Percentiles rank a stretch among this genome's conserved stretches.
phyloP scores from a whole-genome alignment of 2,113 vertebrate species.

The Cromileptes altivelis region DNA sequence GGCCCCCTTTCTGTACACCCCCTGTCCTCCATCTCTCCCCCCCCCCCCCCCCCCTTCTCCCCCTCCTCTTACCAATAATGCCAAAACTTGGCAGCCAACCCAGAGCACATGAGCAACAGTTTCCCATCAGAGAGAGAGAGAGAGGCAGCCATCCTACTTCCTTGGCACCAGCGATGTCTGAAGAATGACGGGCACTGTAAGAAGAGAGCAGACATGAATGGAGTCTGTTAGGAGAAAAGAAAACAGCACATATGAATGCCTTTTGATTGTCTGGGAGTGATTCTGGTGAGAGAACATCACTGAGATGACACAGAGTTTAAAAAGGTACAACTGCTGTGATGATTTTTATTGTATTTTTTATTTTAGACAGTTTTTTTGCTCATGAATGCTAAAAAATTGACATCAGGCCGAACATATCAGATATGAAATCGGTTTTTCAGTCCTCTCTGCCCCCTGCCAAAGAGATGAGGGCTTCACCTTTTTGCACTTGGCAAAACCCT shows the following conservation, averaged over 20 bases:
- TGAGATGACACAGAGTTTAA: neutral
- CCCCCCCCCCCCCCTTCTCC: slow-evolving; percentile 1
- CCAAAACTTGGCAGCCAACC: slow-evolving; percentile 86
- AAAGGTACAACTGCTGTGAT: neutral
- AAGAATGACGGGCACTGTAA: slow-evolving; percentile 82
- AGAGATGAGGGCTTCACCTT: slow-evolving; percentile 82
- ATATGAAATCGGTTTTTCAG: slow-evolving; percentile 57
- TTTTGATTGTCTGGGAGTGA: slow-evolving; percentile 57
- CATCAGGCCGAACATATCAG: slow-evolving; percentile 24
- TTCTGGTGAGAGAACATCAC: slow-evolving; percentile 41
- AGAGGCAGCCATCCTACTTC: slow-evolving; percentile 77
- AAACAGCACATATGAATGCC: slow-evolving; percentile 58
- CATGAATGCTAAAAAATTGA: neutral
- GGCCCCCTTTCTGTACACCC: slow-evolving; percentile 74
- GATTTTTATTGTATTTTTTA: too few relatives aligned
- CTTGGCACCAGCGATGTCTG: slow-evolving; percentile 81
- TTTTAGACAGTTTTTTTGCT: neutral
- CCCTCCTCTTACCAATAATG: slow-evolving; percentile 74
- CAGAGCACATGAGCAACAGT: slow-evolving; percentile 82
- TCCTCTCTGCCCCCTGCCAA: slow-evolving; percentile 62
- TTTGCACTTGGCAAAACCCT: slow-evolving; percentile 81
- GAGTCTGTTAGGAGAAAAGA: slow-evolving; percentile 55
- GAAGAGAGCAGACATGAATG: slow-evolving; percentile 80
- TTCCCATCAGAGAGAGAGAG: slow-evolving; percentile 81
- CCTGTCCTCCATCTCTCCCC: neutral